Evolutionary conservation across 2,797 vertebrate genomes (phyloP).

Genomic region (Rousettus madagascariensis): DNA sequence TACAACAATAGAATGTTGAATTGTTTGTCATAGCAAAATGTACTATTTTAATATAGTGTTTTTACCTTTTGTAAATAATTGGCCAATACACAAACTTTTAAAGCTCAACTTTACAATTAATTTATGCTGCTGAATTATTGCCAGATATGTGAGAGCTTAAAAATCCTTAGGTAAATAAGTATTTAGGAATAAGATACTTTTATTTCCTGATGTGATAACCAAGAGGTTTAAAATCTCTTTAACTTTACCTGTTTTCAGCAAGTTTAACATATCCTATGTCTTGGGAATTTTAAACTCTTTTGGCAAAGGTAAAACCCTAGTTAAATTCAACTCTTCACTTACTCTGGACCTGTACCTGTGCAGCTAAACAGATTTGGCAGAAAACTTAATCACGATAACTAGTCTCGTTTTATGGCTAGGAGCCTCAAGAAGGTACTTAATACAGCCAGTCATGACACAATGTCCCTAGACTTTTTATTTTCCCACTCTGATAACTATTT

Average conservation of each 20-base stretch:
- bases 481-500: background rate
- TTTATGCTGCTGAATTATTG: constrained; percentile 45
- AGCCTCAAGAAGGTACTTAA: background rate
- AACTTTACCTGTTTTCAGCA: background rate
- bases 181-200: constrained; percentile 50
- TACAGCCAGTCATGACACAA: background rate
- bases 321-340: background rate
- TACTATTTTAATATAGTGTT: background rate
- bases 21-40: constrained; percentile 27
- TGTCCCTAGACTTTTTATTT: background rate
- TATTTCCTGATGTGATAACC: background rate
- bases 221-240: constrained; percentile 28
- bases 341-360: background rate
- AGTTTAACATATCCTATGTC: background rate
- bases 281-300: constrained; percentile 35
- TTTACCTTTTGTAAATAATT: background rate
- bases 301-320: background rate
- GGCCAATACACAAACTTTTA: constrained; percentile 38
- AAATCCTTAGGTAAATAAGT: background rate
- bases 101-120: constrained; percentile 35
- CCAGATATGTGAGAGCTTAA: background rate
- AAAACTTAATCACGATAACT: background rate
- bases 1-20: constrained; percentile 22
- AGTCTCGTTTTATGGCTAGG: background rate
- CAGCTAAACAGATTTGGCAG: background rate